A percentile compares a stretch with the other conserved stretches of the same genome.
These are phyloP conservation scores for Empidonax alnorum DNA, from an alignment of 2,113 vertebrate genomes.

Conservation along the genomic window DNA sequence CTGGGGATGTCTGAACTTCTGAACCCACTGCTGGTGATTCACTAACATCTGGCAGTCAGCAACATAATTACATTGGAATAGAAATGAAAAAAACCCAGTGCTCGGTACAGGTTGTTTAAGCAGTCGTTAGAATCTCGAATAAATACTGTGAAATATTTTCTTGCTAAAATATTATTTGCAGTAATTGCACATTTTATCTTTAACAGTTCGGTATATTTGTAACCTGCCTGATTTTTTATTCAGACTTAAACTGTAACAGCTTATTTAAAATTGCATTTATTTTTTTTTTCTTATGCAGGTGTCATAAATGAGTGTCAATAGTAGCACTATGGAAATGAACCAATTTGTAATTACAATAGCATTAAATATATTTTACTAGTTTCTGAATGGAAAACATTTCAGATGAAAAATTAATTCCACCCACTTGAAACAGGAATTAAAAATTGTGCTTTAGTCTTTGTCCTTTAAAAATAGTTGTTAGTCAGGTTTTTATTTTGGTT, in stretches of 20 bases:
- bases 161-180: background rate
- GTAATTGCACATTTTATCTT: background rate
- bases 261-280: conserved; percentile 9
- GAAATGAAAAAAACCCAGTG: background rate
- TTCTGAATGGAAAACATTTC: conserved; percentile 29
- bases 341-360: conserved; percentile 29
- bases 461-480: conserved; percentile 31
- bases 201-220: background rate
- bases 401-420: conserved; percentile 49
- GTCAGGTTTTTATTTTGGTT: background rate
- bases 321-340: conserved; percentile 19
- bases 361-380: conserved; percentile 32
- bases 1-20: background rate
- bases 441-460: background rate
- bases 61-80: background rate
- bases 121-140: background rate
- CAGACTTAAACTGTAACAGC: background rate
- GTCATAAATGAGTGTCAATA: conserved; percentile 22
- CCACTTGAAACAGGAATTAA: conserved; percentile 37
- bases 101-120: background rate
- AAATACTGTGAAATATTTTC: background rate
- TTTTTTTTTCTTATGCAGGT: background rate
- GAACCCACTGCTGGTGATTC: background rate
- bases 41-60: background rate
- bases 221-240: background rate